Percentiles rank a stretch among this genome's conserved stretches.
Evolutionary conservation across 2,888 invertebrate species (phyloP).

Genomic region (Beris chalybata): DNA sequence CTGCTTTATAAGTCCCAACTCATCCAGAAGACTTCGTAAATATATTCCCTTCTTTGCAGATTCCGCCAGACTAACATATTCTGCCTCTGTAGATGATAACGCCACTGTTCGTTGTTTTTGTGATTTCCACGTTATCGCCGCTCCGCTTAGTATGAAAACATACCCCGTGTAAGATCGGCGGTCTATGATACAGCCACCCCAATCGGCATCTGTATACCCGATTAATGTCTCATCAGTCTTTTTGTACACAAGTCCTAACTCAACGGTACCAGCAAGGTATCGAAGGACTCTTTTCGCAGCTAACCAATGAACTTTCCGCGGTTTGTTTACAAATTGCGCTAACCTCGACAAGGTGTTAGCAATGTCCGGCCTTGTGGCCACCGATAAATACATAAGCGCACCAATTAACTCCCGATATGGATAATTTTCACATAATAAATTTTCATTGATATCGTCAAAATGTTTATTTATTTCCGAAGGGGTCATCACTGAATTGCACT

Average conservation of each 20-base stretch:
- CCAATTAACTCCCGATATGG: not conserved
- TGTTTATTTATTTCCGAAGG: slow-evolving; percentile 31
- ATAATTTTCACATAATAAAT: no score
- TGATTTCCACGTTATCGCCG: not conserved
- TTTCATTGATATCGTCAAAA: slow-evolving; percentile 4
- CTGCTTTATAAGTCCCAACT: not conserved
- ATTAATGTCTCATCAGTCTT: not conserved
- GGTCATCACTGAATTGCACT: slow-evolving; percentile 29
- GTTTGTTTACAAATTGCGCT: not conserved
- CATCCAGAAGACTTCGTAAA: not conserved
- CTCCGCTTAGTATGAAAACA: not conserved
- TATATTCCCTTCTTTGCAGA: not conserved
- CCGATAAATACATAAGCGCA: not conserved
- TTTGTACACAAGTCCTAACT: not conserved
- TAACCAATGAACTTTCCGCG: not conserved
- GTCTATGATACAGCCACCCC: not conserved
- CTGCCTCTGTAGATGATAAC: not conserved
- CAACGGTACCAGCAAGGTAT: not conserved
- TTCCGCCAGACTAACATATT: slow-evolving; percentile 2
- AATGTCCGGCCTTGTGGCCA: not conserved
- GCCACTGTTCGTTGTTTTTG: slow-evolving; percentile 7
- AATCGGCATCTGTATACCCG: slow-evolving; percentile 1
- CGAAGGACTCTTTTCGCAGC: not conserved
- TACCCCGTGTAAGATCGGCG: not conserved
- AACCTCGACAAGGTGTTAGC: not conserved